Base-by-base conservation (phyloP, 1,140 invertebrate genomes). In the Pachypeltis micranthus region DNA sequence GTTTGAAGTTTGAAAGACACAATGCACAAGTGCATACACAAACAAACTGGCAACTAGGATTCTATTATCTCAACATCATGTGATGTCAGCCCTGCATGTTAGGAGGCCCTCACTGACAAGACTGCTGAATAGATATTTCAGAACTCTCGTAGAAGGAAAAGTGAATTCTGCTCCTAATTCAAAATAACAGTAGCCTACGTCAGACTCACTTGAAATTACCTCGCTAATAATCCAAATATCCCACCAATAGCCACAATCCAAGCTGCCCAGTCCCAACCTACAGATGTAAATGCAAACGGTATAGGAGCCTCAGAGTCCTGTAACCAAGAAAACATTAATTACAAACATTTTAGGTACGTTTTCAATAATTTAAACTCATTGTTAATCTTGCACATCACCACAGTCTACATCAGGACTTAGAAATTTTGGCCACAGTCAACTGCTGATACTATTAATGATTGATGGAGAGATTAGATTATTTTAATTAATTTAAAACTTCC, bases 211-310 rank as follows among this genome's bases (percentile, higher is more conserved):
- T n/a, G n/a, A 39, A 61, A n/a, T 24, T 59, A 71, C 70, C 70
- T 71, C 2, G 70, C 67, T 25, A 65, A 56, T 14, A 71, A 64
- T 12, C 67, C 90, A 70, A 89, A 91, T 27, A 91, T 77, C 0
- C 92, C 91, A 0, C 93, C 93, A 34, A 91, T 76, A 10, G 89
- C 87, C 3, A 96, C 90, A 29, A 95, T 84, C 83, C 86, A 88
- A 71, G 85, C 86, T n/a, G 93, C 81, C 0, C 80, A 79, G 0
- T 80, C 76, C 84, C 86, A 87, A 0, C 85, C 88, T 0, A 88
- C 77, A 68, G 81, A 67, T 1, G 83, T 79, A 74, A 94, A 96
- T 0, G 86, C 88, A 65, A 84, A 80, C 0, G 93, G 90, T 64
- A 96, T 85, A 0, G 93, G 91, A 0, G 91, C 91, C 66, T 87